phyloP scores from a whole-genome alignment of 1,140 invertebrate genomes.

The Heliothis virescens region DNA sequence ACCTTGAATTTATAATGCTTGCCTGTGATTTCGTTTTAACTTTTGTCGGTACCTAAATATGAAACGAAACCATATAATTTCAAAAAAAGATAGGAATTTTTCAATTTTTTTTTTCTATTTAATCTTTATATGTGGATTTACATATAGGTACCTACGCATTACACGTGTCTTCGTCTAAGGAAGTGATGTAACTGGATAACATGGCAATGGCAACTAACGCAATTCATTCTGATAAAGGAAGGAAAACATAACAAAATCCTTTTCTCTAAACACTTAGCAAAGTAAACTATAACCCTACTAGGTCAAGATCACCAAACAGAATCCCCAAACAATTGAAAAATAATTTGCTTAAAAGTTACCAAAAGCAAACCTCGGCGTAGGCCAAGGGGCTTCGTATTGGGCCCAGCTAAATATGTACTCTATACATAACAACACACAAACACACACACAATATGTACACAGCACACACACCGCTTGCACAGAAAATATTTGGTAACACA shows the following conservation, averaged over 20 bases:
- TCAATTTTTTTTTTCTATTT: too few relatives aligned
- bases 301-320: neutral
- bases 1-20: slow-evolving; percentile 14
- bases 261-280: neutral
- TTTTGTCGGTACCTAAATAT: neutral
- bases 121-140: too few relatives aligned
- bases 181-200: too few relatives aligned
- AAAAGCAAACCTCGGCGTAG: slow-evolving; percentile 47
- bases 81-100: neutral
- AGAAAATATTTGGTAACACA: slow-evolving; percentile 82
- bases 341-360: slow-evolving; percentile 38
- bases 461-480: slow-evolving; percentile 73
- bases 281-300: neutral
- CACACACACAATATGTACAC: slow-evolving; percentile 70
- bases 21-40: neutral
- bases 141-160: too few relatives aligned
- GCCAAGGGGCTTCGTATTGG: slow-evolving; percentile 64
- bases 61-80: neutral
- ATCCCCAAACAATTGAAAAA: slow-evolving; percentile 28
- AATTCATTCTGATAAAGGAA: too few relatives aligned
- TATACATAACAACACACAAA: slow-evolving; percentile 63
- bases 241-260: neutral
- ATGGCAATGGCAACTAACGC: too few relatives aligned
- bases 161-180: too few relatives aligned
- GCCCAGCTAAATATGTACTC: slow-evolving; percentile 76